A percentile compares a stretch with the other conserved stretches of the same genome.
Conservation (phyloP, 2,113 vertebrate genomes). For the Struthio camelus region DNA sequence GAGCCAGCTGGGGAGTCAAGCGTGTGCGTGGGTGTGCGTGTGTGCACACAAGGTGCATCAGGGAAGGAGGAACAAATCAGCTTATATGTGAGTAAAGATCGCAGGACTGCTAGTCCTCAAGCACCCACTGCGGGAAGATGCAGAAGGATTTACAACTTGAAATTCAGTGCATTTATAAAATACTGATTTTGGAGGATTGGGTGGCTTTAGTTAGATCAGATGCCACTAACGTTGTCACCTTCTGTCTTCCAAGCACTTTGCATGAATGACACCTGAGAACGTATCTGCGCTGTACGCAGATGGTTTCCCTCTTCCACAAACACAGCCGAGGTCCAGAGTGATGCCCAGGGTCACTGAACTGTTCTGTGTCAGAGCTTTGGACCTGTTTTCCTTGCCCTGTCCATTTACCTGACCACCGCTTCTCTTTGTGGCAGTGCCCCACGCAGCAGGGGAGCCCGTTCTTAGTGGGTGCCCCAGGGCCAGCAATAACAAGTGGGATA, state of each 20-base stretch:
- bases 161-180: not conserved
- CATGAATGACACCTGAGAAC: too few relatives aligned
- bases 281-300: not conserved
- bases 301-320: not conserved
- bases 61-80: not conserved
- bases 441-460: fast-evolving
- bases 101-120: too few relatives aligned
- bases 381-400: not conserved
- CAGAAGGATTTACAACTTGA: not conserved
- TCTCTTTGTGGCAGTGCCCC: not conserved
- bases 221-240: not conserved
- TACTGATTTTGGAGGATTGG: not conserved
- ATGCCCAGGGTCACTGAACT: fast-evolving
- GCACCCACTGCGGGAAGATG: not conserved
- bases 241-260: not conserved
- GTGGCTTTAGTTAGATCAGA: too few relatives aligned
- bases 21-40: not conserved
- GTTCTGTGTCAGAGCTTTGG: fast-evolving
- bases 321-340: not conserved
- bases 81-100: not conserved
- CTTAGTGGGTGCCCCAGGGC: not conserved
- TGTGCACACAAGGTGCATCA: not conserved
- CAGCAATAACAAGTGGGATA: not conserved
- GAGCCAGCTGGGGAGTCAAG: not conserved
- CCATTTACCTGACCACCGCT: too few relatives aligned